Base-by-base conservation (phyloP, 1,140 invertebrate genomes). In the Neuroterus valhalla region DNA sequence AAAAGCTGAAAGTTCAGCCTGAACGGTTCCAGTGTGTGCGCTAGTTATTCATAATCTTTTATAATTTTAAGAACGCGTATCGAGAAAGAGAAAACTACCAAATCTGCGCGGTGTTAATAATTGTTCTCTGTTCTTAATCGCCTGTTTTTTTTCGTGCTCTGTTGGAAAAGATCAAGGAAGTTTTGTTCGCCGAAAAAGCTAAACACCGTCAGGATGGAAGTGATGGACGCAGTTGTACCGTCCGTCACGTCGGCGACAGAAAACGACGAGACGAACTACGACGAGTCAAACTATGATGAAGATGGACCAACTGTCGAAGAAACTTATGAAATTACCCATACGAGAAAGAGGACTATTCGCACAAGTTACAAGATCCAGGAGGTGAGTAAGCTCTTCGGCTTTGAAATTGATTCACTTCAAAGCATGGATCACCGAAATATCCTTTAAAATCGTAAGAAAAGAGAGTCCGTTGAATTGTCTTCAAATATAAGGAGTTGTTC, bases 341-440 rank as follows among this genome's bases (percentile, higher is more conserved):
- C 91, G 76, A 87, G 90, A 38, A 91, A 92, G 79, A 93, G 93
- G 88, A 92, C 92, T 84, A 89, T 92, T 73, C 91, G 92, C 85
- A 93, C 91, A 81, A 93, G 90, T 89, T 92, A 93, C 85, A 92
- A 91, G 85, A 93, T 93, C 87, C 91, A 93, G 89, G 92, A 93
- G 91, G 92, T 93, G 90, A 92, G 91, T 83, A 3, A n/a, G 46
- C 21, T 17, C n/a, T 11, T 43, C 8, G 10, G 42, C 38, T 21
- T 19, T 8, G n/a, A 43, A 55, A 26, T 71, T 38, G 31, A 38
- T 38, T 38, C 1, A 38, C 31, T 38, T 1, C 10, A 38, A 38
- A 38, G 31, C 10, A 38, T 38, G 12, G 31, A 8, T 38, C 10
- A 8, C 10, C 31, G 10, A 38, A 8, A 38, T 8, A 8, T 38